phyloP scores from a whole-genome alignment of 2,888 invertebrate genomes.

The Drosophila niveifrons region DNA sequence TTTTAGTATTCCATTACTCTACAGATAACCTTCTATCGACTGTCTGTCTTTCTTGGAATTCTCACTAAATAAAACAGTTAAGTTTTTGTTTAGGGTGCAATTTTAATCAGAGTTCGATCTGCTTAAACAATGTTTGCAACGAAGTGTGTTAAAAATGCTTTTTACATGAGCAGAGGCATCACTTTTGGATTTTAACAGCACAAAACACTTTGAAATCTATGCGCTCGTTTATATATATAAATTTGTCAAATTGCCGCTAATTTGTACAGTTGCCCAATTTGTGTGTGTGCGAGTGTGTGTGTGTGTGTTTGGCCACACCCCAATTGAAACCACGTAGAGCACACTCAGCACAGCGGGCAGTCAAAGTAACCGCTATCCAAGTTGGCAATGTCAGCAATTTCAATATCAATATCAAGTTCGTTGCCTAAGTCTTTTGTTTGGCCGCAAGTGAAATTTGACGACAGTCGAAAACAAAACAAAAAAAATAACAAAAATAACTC shows the following conservation, averaged over 20 bases:
- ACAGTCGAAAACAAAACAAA: slow-evolving; percentile 25
- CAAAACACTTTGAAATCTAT: slow-evolving; percentile 37
- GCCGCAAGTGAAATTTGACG: slow-evolving; percentile 49
- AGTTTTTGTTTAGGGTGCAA: too few relatives aligned
- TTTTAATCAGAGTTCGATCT: background rate
- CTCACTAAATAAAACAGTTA: too few relatives aligned
- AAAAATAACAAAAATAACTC: background rate
- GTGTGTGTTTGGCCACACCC: slow-evolving; percentile 44
- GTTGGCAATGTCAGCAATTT: slow-evolving; percentile 53
- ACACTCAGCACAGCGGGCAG: background rate
- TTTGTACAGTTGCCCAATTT: slow-evolving; percentile 53
- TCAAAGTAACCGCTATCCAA: slow-evolving; percentile 28
- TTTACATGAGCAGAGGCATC: slow-evolving; percentile 17
- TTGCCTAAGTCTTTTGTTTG: slow-evolving; percentile 79
- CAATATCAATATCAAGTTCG: slow-evolving; percentile 76
- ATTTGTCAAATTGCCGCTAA: slow-evolving; percentile 56
- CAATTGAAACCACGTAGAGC: slow-evolving; percentile 35
- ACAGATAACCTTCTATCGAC: too few relatives aligned
- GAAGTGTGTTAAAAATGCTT: background rate
- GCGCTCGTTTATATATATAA: background rate
- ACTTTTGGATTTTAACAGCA: slow-evolving; percentile 23
- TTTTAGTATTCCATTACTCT: too few relatives aligned
- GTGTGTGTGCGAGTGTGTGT: slow-evolving; percentile 3
- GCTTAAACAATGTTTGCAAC: slow-evolving; percentile 1
- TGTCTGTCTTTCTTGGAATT: too few relatives aligned